Evolutionary conservation across 2,888 invertebrate species (phyloP).

Genomic region (Prosapia bicincta): DNA sequence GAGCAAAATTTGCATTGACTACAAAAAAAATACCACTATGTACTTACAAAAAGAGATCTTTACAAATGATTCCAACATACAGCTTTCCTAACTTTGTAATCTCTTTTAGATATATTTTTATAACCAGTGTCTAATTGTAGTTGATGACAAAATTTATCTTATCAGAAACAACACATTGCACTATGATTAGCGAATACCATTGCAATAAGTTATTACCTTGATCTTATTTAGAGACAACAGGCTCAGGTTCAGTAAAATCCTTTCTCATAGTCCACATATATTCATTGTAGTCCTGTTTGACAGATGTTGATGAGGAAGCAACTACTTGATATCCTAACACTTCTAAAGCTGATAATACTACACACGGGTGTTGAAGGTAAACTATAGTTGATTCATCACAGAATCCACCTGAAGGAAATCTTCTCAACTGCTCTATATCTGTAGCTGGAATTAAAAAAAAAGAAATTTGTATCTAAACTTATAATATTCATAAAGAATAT

Average conservation of each 20-base stretch:
- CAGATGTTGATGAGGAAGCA: constrained; percentile 79
- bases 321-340: constrained; percentile 86
- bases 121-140: no score
- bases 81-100: neutral
- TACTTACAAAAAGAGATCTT: neutral
- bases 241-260: constrained; percentile 81
- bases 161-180: neutral
- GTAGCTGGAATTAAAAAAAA: constrained; percentile 39
- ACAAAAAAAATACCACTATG: no score
- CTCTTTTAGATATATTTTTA: neutral
- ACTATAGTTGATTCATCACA: constrained; percentile 82
- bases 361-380: constrained; percentile 83
- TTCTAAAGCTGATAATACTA: constrained; percentile 81
- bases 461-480: no score
- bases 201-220: neutral
- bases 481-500: no score
- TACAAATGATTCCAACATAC: neutral
- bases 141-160: neutral
- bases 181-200: neutral
- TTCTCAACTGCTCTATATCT: constrained; percentile 77
- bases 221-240: constrained; percentile 44
- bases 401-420: constrained; percentile 80
- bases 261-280: constrained; percentile 94
- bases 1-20: no score
- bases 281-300: constrained; percentile 85